Evolutionary conservation across 30 jellyfish, hydroid and myxozoan genomes (phyloP), one percentile per base, ranked within the genome.

Genomic region (Turritopsis dohrnii): DNA sequence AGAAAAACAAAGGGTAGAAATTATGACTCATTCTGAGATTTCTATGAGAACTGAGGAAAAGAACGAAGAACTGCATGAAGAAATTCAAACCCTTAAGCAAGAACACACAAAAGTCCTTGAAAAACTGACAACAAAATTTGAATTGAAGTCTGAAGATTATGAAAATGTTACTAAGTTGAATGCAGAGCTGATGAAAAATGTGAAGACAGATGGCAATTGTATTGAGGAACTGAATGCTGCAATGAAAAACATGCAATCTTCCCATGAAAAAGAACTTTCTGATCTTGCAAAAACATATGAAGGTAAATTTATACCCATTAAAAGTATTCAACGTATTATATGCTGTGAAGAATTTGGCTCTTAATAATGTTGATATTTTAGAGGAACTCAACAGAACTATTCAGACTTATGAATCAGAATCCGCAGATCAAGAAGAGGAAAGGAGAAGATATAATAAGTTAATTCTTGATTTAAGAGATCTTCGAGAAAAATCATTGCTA

Each of bases 201-300:
- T 41, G 5, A 13, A 41, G 60, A 13, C 5, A 41, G 60, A 41
- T 13, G 5, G 9, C 60, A 41, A 13, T 41, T 41, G 60, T 41
- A 41, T 41, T 41, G 60, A 41, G 13, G 9, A 41, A 41, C 60
- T 41, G 60, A 41, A 41, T 5, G 60, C 13, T 41, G 60, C 5
- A 41, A 41, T 41, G 60, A 5, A 41, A 13, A 41, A 41, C 60
- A 41, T 3, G 60, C 60, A 41, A 13, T 41, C 60, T 41, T 41
- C 60, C 60, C 60, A 41, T 41, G 77, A 69, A n/a, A n/a, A 9
- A 27, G 77, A 69, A 8, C 30, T 69, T 23, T 16, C 28, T n/a
- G 77, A 69, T 69, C 28, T 69, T 23, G 77, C 77, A 19, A 69
- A 69, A 27, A 69, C 31, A n/a, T 69, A 69, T 27, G 60, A 41